Evolutionary conservation across 2,888 invertebrate species (phyloP).

Genomic region (Apamea epomidion): DNA sequence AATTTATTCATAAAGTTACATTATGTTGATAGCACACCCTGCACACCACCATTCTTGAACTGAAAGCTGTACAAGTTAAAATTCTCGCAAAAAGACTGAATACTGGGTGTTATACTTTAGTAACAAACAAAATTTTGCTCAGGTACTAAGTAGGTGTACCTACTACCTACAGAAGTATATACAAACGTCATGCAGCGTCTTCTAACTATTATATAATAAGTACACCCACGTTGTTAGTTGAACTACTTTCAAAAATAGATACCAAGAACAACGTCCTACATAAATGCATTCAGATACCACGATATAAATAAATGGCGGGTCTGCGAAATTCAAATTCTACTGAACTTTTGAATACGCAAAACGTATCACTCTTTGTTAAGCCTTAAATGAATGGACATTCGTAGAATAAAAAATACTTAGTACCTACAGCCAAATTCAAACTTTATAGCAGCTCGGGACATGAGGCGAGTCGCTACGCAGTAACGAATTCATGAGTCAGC

Average conservation of each 20-base stretch:
- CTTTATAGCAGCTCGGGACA: too few relatives aligned
- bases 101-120: neutral
- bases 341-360: neutral
- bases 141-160: neutral
- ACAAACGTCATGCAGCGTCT: neutral
- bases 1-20: neutral
- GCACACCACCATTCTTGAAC: neutral
- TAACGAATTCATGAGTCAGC: too few relatives aligned
- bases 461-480: too few relatives aligned
- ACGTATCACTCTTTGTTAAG: neutral
- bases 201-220: slow-evolving; percentile 25
- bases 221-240: slow-evolving; percentile 29
- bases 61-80: neutral
- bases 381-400: too few relatives aligned
- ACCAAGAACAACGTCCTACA: slow-evolving; percentile 32
- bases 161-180: neutral
- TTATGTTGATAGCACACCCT: neutral
- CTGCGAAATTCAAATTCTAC: neutral
- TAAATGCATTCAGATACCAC: slow-evolving; percentile 25
- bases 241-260: slow-evolving; percentile 59
- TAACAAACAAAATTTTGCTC: neutral
- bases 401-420: too few relatives aligned
- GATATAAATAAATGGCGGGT: neutral
- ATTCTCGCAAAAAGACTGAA: neutral
- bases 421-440: too few relatives aligned